Percentiles rank a stretch among this genome's conserved stretches.
Conservation (phyloP, 2,888 invertebrate genomes). For the Drosophila monieri region DNA sequence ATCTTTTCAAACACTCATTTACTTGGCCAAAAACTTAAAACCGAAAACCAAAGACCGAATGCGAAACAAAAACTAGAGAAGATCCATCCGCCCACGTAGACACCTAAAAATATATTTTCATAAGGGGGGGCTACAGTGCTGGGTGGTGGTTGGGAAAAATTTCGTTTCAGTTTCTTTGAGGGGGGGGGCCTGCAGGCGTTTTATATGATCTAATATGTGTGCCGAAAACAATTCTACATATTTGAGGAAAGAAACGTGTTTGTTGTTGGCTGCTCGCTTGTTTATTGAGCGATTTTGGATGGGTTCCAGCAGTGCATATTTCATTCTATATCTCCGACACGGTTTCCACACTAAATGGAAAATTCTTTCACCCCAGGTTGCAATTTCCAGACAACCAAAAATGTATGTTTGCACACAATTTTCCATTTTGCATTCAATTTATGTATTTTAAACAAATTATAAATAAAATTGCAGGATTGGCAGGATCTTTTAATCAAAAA, state of each 20-base stretch:
- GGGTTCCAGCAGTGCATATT: conserved; percentile 40
- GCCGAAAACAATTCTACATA: conserved; percentile 35
- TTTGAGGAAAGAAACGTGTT: conserved; percentile 37
- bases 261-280: conserved; percentile 10
- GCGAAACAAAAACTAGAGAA: conserved; percentile 46
- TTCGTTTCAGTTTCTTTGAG: conserved; percentile 18
- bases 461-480: background rate
- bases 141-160: conserved; percentile 17
- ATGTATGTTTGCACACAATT: background rate
- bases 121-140: background rate
- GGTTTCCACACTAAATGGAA: conserved; percentile 21
- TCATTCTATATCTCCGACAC: conserved; percentile 14
- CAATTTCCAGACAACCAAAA: conserved; percentile 9
- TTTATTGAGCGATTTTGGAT: conserved; percentile 37
- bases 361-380: conserved; percentile 9
- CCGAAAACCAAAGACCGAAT: conserved; percentile 44
- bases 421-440: background rate
- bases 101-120: conserved; percentile 61
- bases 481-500: no score
- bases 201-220: conserved; percentile 43
- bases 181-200: conserved; percentile 46
- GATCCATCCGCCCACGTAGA: conserved; percentile 66
- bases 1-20: conserved; percentile 55
- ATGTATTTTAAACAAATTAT: background rate
- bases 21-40: conserved; percentile 53